A percentile compares a stretch with the other conserved stretches of the same genome.
These are phyloP conservation scores for Carollia perspicillata DNA, from an alignment of 2,113 vertebrate genomes.

Conservation along the genomic window DNA sequence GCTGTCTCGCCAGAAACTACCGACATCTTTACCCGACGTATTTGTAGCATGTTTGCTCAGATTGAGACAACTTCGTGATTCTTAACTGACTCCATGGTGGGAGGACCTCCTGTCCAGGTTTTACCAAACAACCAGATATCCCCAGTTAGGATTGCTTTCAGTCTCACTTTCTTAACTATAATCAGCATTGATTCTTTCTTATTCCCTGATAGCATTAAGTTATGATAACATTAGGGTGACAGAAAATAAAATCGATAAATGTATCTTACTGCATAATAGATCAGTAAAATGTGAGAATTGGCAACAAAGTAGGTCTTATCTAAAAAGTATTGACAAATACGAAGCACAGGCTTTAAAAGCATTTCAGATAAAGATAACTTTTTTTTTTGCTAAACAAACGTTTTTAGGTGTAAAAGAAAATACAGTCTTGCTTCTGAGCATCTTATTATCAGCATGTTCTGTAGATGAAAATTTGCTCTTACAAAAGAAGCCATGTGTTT, in stretches of 20 bases:
- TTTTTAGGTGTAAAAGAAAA: conserved; percentile 34
- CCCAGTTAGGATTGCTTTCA: conserved; percentile 16
- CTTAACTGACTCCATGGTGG: not conserved
- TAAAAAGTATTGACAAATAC: conserved; percentile 19
- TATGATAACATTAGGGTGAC: conserved; percentile 52
- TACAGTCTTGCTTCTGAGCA: conserved; percentile 5
- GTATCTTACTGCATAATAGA: conserved; percentile 36
- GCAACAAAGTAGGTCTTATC: conserved; percentile 52
- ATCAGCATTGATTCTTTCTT: conserved; percentile 57
- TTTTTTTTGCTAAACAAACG: conserved; percentile 54
- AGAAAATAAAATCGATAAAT: conserved; percentile 54
- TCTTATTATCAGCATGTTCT: conserved; percentile 11
- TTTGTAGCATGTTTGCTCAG: not conserved
- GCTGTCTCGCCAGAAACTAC: not conserved
- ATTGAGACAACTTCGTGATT: conserved; percentile 1
- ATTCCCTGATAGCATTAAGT: conserved; percentile 60
- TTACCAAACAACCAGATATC: not conserved
- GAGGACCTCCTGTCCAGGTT: conserved; percentile 3
- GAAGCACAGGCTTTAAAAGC: conserved; percentile 21
- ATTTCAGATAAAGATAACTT: conserved; percentile 58
- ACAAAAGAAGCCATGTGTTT: not conserved
- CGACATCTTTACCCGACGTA: not conserved
- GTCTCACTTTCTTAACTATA: conserved; percentile 51
- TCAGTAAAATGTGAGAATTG: conserved; percentile 52
- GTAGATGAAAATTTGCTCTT: not conserved